Percentiles rank a stretch among this genome's conserved stretches.
Evolutionary conservation across 2,888 invertebrate genomes (phyloP).

Genomic region (Harmothoe impar): DNA sequence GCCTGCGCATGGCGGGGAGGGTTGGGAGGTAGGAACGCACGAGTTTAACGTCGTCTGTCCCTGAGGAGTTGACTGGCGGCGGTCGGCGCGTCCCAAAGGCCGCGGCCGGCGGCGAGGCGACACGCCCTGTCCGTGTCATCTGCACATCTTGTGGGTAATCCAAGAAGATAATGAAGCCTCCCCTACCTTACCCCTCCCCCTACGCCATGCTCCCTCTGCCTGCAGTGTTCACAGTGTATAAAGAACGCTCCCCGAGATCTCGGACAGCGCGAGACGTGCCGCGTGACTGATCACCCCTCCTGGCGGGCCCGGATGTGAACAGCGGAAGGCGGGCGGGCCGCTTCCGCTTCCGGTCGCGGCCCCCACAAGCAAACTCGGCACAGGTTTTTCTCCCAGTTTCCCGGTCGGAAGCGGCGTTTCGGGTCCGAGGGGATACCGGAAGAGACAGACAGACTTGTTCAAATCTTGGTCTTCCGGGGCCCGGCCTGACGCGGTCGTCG

Average conservation of each 20-base stretch:
- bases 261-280: slow-evolving; percentile 43
- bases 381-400: slow-evolving; percentile 14
- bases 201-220: background rate
- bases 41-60: background rate
- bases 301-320: slow-evolving; percentile 50
- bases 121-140: slow-evolving; percentile 38
- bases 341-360: background rate
- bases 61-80: background rate
- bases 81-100: background rate
- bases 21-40: background rate
- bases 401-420: background rate
- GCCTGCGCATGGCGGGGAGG: background rate
- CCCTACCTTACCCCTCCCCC: background rate
- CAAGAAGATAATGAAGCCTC: slow-evolving; percentile 61
- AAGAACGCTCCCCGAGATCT: slow-evolving; percentile 46
- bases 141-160: slow-evolving; percentile 52
- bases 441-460: slow-evolving; percentile 17
- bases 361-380: slow-evolving; percentile 41
- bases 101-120: slow-evolving; percentile 1
- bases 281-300: slow-evolving; percentile 47
- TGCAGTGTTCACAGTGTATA: background rate
- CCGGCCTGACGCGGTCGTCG: background rate
- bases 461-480: slow-evolving; percentile 54
- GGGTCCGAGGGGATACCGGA: background rate
- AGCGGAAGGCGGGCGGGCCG: background rate